Percentiles rank a stretch among this genome's conserved stretches.
Conservation (phyloP, 2,797 vertebrate species). For the Tapirus indicus region DNA sequence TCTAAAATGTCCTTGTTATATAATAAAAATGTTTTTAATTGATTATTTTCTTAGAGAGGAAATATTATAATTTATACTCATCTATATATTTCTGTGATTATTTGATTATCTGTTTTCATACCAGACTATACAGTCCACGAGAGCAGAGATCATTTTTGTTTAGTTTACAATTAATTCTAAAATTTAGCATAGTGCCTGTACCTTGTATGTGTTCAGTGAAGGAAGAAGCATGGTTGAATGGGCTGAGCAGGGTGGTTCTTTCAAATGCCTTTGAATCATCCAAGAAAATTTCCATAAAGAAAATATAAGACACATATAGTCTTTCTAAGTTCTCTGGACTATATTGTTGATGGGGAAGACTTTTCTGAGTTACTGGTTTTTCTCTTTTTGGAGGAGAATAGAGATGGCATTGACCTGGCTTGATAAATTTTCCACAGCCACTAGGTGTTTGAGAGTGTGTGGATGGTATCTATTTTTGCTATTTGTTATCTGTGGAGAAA, state of each 20-base stretch:
- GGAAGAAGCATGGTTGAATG: background rate
- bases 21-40: background rate
- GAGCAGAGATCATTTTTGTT: background rate
- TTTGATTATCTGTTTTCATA: background rate
- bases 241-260: background rate
- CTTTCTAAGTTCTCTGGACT: background rate
- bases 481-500: background rate
- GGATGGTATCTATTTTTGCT: background rate
- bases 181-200: background rate
- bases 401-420: background rate
- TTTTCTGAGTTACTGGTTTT: background rate
- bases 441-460: background rate
- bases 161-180: background rate
- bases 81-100: background rate
- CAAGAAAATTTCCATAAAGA: background rate
- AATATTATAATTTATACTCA: background rate
- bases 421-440: background rate
- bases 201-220: background rate
- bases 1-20: background rate
- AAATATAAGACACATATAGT: background rate
- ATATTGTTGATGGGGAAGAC: background rate
- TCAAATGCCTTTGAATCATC: background rate
- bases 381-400: background rate
- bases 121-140: background rate
- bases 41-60: background rate